Base-by-base conservation (phyloP, 2,888 invertebrate species). In the Spisula subtruncata region DNA sequence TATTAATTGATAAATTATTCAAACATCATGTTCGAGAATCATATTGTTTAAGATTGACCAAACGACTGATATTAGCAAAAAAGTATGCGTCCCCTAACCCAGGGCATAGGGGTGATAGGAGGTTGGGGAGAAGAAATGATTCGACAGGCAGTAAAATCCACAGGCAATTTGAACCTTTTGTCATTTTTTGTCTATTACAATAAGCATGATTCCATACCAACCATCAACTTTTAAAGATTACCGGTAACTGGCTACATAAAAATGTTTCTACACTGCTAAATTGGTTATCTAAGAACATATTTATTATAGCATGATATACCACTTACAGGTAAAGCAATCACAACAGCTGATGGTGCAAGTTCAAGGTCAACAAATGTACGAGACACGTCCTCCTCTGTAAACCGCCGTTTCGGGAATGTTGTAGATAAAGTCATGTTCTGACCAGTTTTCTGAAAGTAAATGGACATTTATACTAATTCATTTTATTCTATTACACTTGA, bases 281-380 rank as follows among this genome's bases (percentile, higher is more conserved):
- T n/a, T n/a, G n/a, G n/a, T n/a, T n/a, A 56, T 56, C 8, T 41
- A 41, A 8, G 4, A 41, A 41, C 8, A 8, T 41, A 41, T 2
- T 41, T 41, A 56, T 10, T 20, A 1, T 8, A 8, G 41, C 41
- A 2, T 41, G 20, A 18, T 41, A 54, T 54, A 83, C 41, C 32
- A 94, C 95, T 94, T 92, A 96, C 96, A 10, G 96, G 98, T 93
- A 98, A 96, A 93, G 98, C 98, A 81, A 98, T 97, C 85, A 98
- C 97, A 0, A 98, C 98, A 12, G 98, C 98, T 8, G 98, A 98
- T 0, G 98, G 98, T 29, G 98, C 98, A 87, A 98, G 97, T 90
- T 98, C 97, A 85, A 98, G 97, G n/a, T 98, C 97, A 0, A 97
- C 96, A 32, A 98, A 97, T 0, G 98, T 97, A 48, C 92, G 80